Evolutionary conservation across 2,888 invertebrate species (phyloP).

Genomic region (Mactromeris polynyma): DNA sequence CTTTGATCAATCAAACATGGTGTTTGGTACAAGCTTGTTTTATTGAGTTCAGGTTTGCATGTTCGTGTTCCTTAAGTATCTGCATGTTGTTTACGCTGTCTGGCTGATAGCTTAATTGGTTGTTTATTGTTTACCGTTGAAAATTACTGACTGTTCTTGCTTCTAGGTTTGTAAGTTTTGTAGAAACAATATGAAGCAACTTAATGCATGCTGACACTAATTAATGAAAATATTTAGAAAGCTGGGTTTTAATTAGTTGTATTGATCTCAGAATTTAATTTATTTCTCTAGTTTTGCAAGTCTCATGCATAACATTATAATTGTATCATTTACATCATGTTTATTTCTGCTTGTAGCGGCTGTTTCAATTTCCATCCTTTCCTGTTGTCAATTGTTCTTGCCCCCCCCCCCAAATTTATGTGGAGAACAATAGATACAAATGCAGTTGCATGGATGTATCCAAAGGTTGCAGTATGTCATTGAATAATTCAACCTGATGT

Average conservation of each 20-base stretch:
- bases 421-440: too few species aligned
- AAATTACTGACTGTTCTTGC: background rate
- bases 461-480: background rate
- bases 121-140: background rate
- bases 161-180: background rate
- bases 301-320: too few species aligned
- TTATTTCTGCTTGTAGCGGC: too few species aligned
- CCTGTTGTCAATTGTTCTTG: too few species aligned
- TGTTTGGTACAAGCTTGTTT: constrained; percentile 11
- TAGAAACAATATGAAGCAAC: background rate
- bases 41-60: background rate
- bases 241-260: background rate
- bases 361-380: too few species aligned
- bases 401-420: too few species aligned
- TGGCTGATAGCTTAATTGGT: constrained; percentile 1
- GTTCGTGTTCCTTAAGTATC: background rate
- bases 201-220: background rate
- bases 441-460: too few species aligned
- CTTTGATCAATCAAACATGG: background rate
- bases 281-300: background rate
- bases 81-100: background rate
- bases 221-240: background rate
- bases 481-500: background rate
- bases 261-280: background rate
- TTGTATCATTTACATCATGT: too few species aligned